Evolutionary conservation across 2,888 invertebrate species (phyloP).

Genomic region (Sarcophaga caerulescens): DNA sequence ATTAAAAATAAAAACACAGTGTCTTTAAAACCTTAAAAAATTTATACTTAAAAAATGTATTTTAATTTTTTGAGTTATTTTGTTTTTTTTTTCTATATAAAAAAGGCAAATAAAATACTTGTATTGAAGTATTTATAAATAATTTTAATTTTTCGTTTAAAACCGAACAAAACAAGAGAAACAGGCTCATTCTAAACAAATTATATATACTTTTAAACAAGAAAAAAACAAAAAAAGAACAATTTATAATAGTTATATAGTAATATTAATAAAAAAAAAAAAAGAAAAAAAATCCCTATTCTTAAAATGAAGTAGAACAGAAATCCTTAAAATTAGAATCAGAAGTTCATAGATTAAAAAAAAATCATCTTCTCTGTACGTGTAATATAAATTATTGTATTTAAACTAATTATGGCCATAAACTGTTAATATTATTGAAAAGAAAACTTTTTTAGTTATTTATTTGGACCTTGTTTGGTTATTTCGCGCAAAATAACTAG

Average conservation of each 20-base stretch:
- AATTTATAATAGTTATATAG: not conserved
- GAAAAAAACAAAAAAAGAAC: too few species aligned
- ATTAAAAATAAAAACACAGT: constrained; percentile 37
- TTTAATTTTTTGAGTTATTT: constrained; percentile 4
- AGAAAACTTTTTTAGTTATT: not conserved
- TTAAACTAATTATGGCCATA: not conserved
- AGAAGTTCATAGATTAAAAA: not conserved
- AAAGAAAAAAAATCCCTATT: constrained; percentile 5
- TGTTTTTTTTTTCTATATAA: not conserved
- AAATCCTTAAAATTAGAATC: not conserved
- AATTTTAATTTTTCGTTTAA: not conserved
- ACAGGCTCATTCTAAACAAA: constrained; percentile 44
- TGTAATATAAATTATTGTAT: not conserved
- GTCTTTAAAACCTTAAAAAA: constrained; percentile 43
- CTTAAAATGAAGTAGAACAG: constrained; percentile 5
- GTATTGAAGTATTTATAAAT: not conserved
- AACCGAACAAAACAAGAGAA: not conserved
- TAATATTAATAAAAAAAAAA: not conserved
- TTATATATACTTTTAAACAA: too few species aligned
- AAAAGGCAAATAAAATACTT: not conserved
- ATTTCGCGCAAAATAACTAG: too few species aligned
- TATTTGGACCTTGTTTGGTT: too few species aligned
- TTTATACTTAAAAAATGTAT: constrained; percentile 12
- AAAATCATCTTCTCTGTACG: constrained; percentile 19
- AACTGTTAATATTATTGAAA: constrained; percentile 23